phyloP scores from a whole-genome alignment of 37 sponge, comb jelly and placozoan species.

The Ephydatia muelleri region DNA sequence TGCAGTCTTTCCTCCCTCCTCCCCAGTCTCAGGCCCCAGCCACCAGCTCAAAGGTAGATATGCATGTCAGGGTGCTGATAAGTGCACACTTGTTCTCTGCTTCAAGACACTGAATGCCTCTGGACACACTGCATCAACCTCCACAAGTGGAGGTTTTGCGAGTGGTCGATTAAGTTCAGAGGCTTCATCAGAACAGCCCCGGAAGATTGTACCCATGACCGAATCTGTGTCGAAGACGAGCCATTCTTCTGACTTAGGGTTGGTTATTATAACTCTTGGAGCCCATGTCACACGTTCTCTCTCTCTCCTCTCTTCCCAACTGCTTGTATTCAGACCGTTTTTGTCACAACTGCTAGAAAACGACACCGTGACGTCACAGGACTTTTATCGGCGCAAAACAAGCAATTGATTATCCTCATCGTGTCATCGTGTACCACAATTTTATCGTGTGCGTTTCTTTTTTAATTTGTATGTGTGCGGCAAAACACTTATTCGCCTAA shows the following conservation, averaged over 20 bases:
- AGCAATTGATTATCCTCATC: no score
- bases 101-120: no score
- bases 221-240: background rate
- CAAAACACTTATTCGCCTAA: background rate
- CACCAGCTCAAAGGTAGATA: background rate
- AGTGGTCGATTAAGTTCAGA: background rate
- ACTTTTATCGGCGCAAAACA: background rate
- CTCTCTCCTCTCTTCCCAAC: background rate
- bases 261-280: background rate
- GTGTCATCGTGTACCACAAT: no score
- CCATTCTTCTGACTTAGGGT: background rate
- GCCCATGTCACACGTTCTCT: background rate
- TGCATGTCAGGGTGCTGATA: no score
- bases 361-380: background rate
- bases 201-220: background rate
- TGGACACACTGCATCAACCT: background rate
- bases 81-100: no score
- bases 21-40: background rate
- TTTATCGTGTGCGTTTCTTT: background rate
- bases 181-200: background rate
- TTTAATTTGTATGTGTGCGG: background rate
- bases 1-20: constrained; percentile 39
- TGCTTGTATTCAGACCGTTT: background rate
- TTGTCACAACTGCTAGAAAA: background rate
- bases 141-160: background rate